Conservation (phyloP, 2,797 vertebrate genomes). For the Otolemur crassicaudatus region DNA sequence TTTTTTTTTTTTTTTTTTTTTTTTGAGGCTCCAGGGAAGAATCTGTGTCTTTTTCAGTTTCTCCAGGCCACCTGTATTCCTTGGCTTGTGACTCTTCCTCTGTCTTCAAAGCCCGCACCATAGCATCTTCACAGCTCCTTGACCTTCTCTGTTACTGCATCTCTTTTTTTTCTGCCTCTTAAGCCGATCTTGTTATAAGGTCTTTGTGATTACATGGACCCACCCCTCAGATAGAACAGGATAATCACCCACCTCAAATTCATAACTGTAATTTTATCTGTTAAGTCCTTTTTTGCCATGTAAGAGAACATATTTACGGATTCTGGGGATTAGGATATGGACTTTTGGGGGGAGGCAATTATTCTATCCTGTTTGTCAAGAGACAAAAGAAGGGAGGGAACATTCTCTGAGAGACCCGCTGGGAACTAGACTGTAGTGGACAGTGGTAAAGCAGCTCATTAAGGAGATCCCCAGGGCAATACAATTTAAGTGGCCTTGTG, state of each 20-base stretch:
- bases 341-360: background rate
- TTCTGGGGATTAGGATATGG: background rate
- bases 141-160: background rate
- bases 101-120: background rate
- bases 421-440: background rate
- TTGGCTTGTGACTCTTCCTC: background rate
- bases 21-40: background rate
- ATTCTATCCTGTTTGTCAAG: background rate
- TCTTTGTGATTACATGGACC: background rate
- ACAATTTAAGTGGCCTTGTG: background rate
- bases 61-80: background rate
- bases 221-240: background rate
- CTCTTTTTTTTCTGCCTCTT: background rate
- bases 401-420: background rate
- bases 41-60: background rate
- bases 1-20: background rate
- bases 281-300: background rate
- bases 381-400: background rate
- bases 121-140: background rate
- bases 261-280: background rate
- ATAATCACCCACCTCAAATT: background rate
- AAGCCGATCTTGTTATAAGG: background rate
- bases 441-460: background rate
- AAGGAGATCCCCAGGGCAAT: background rate
- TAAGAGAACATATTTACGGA: background rate